Base-by-base conservation (phyloP, 2,113 vertebrate genomes). In the Hemichromis elongatus region DNA sequence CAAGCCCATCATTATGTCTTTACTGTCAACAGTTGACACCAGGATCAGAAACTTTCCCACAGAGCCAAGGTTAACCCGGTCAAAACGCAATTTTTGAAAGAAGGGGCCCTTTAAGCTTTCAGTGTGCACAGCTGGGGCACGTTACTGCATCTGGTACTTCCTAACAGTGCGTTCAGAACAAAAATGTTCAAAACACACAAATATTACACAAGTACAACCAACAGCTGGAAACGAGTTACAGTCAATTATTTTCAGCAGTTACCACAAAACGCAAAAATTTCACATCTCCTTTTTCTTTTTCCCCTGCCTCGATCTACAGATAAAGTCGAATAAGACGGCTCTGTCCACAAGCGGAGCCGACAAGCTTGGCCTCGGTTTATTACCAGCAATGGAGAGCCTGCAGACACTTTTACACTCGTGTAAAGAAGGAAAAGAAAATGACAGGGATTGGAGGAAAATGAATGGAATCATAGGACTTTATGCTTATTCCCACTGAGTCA, bases 321-420 rank as follows among this genome's bases (percentile, higher is more conserved):
- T 19, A 14, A 10, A 4, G 0, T 16, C 0, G 1, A 70, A 70
- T 70, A 26, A 70, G 0, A 70, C 8, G 2, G 8, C 63, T 16
- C 8, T 47, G 21, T 26, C 61, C 63, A 68, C 1, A 42, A 68
- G 42, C 40, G 0, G n/a, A 68, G 63, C 37, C 63, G 24, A 68
- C 21, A 24, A 68, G 63, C 66, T 70, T 45, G 40, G 40, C 66
- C 21, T 70, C 42, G 1, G 1, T 70, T 70, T 10, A 26, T 70
- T 70, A 18, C 19, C 30, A 33, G 18, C 28, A 19, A 61, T 18
- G 56, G 24, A 47, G 40, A 73, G 2, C 19, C 40, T 70, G 10
- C 21, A 70, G 14, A 28, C 40, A 47, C 14, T 0, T 0, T 73
- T 0, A 28, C 40, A 28, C 21, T 73, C 21, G 0, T 47, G 14